Conservation (phyloP, 2,888 invertebrate species). For the Chironomus riparius region DNA sequence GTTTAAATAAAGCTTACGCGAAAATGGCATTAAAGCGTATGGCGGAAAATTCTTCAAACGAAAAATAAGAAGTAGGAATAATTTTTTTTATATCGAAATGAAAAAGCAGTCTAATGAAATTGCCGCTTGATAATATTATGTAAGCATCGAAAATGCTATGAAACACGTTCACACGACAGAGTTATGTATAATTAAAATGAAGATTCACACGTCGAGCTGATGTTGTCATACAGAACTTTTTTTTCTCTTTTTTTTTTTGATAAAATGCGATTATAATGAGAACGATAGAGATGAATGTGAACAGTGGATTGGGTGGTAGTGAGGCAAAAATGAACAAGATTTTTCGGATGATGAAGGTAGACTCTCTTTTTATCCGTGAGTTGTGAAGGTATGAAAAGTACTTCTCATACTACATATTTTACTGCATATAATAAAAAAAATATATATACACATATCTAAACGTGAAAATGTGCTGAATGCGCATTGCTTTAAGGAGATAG, state of each 20-base stretch:
- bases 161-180: conserved; percentile 3
- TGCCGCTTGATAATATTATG: neutral
- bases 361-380: too few relatives aligned
- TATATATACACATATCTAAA: neutral
- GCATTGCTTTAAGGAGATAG: neutral
- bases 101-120: conserved; percentile 18
- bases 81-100: neutral
- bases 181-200: conserved; percentile 22
- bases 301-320: neutral
- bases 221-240: neutral
- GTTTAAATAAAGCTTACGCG: conserved; percentile 4
- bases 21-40: conserved; percentile 13
- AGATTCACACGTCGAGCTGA: conserved; percentile 15
- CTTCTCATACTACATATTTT: too few relatives aligned
- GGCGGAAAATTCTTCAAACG: conserved; percentile 11
- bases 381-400: too few relatives aligned
- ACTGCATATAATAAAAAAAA: neutral
- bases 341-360: too few relatives aligned
- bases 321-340: too few relatives aligned
- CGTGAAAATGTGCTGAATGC: neutral
- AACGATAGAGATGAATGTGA: neutral
- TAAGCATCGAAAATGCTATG: neutral
- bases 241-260: neutral
- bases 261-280: conserved; percentile 4
- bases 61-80: neutral